Base-by-base conservation (phyloP, 2,797 vertebrate genomes). In the Hybognathus amarus region DNA sequence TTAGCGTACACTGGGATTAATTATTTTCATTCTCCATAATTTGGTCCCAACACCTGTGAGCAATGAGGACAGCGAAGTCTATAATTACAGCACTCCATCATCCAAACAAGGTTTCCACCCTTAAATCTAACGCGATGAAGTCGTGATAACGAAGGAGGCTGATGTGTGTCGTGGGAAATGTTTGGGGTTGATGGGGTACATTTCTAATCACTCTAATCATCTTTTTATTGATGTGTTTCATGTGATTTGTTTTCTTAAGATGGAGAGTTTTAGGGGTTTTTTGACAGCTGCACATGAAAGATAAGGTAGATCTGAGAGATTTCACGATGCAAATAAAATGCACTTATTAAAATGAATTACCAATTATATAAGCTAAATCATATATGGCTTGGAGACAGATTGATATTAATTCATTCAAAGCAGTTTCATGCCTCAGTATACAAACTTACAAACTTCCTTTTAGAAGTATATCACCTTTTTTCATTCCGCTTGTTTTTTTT, bases 1-100 rank as follows among this genome's bases (percentile, higher is more conserved):
- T 82, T 86, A 79, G 76, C 59, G 63, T 63, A 18, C 13, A 17
- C 24, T 75, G 56, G 79, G 85, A 86, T 84, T 84, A 67, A 88
- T 86, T 86, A 81, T 82, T 86, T 86, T 86, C 67, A 86, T 86
- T 88, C 75, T 77, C 79, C 42, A 70, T 86, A 84, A 88, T 84
- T 78, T 84, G 71, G 78, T 79, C 50, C 54, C 70, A 82, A 81
- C 82, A 79, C 84, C 87, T 79, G 75, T 85, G 85, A 88, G 80
- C 82, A 86, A 85, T 61, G 87, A 83, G 69, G 63, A 86, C 87
- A 84, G 69, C 40, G 24, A 59, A 66, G 50, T 52, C 79, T 77
- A 77, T 88, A 88, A 86, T 88, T 82, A 77, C 77, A 45, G 68
- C 79, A 71, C 56, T 84, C 82, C 69, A 79, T 86, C 87, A 83